Conservation (phyloP, 2,888 invertebrate species). For the Clusia tigrina region DNA sequence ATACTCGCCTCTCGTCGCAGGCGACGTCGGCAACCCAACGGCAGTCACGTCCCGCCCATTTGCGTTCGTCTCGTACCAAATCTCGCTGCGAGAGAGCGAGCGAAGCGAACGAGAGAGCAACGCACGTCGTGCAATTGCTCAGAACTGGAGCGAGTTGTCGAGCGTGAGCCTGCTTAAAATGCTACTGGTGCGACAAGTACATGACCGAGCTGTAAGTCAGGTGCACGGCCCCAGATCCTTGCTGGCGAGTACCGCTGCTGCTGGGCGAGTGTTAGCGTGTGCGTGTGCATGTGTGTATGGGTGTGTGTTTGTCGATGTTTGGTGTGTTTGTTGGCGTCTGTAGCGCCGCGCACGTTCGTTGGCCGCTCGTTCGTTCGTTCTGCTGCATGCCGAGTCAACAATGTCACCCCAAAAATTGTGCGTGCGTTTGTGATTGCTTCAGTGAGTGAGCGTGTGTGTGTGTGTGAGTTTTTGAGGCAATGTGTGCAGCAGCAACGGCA, state of each 20-base stretch:
- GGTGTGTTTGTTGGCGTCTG: not conserved
- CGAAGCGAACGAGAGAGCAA: not conserved
- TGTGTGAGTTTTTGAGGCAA: constrained; percentile 22
- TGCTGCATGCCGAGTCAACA: constrained; percentile 52
- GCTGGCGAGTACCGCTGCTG: not conserved
- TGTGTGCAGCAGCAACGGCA: no score
- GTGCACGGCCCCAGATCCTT: constrained; percentile 49
- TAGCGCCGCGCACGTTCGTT: constrained; percentile 41
- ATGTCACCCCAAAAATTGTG: constrained; percentile 53
- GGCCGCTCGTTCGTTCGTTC: constrained; percentile 23
- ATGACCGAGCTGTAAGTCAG: constrained; percentile 63
- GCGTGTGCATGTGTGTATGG: constrained; percentile 4
- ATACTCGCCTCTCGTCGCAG: constrained; percentile 32
- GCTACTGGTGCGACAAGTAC: constrained; percentile 65
- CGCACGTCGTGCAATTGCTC: not conserved
- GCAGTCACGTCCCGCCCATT: constrained; percentile 67
- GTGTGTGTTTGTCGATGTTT: no score
- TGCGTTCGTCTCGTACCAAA: constrained; percentile 48
- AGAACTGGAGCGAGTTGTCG: constrained; percentile 39
- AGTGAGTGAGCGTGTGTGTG: constrained; percentile 36
- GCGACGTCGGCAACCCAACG: constrained; percentile 45
- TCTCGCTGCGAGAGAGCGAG: constrained; percentile 22
- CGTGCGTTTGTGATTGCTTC: no score
- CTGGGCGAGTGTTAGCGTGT: constrained; percentile 13
- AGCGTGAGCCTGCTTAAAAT: constrained; percentile 66